Percentiles rank a stretch among this genome's conserved stretches.
Evolutionary conservation across 2,888 invertebrate genomes (phyloP).

Genomic region (Pyrochroa serraticornis): DNA sequence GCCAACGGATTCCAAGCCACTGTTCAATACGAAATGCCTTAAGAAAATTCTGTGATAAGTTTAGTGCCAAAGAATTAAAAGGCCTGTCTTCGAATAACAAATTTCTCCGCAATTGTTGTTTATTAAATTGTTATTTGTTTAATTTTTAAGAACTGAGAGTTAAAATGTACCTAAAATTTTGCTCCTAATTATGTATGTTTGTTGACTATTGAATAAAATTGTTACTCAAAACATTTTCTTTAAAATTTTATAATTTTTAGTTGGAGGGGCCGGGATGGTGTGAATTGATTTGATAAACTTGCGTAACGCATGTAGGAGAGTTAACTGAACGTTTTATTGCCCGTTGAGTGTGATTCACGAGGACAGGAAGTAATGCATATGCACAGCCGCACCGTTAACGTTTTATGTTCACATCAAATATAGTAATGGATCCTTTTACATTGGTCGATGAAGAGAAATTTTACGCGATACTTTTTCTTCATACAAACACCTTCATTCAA

Average conservation of each 20-base stretch:
- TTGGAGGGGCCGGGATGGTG: no score
- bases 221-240: no score
- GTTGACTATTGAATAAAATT: no score
- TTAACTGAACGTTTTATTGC: slow-evolving; percentile 13
- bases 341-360: slow-evolving; percentile 18
- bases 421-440: background rate
- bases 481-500: no score
- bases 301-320: no score
- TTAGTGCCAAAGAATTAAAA: background rate
- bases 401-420: slow-evolving; percentile 13
- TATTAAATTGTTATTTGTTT: background rate
- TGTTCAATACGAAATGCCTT: slow-evolving; percentile 45
- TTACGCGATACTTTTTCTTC: no score
- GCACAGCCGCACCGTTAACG: slow-evolving; percentile 9
- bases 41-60: slow-evolving; percentile 1
- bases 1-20: slow-evolving; percentile 74
- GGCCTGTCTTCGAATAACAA: background rate
- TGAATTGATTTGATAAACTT: no score
- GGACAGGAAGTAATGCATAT: slow-evolving; percentile 29
- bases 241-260: no score
- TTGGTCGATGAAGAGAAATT: no score
- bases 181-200: no score
- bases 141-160: background rate
- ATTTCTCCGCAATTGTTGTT: background rate
- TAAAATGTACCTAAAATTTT: no score